phyloP scores from a whole-genome alignment of 2,797 vertebrate species.

The Petrocephalus sullivani region DNA sequence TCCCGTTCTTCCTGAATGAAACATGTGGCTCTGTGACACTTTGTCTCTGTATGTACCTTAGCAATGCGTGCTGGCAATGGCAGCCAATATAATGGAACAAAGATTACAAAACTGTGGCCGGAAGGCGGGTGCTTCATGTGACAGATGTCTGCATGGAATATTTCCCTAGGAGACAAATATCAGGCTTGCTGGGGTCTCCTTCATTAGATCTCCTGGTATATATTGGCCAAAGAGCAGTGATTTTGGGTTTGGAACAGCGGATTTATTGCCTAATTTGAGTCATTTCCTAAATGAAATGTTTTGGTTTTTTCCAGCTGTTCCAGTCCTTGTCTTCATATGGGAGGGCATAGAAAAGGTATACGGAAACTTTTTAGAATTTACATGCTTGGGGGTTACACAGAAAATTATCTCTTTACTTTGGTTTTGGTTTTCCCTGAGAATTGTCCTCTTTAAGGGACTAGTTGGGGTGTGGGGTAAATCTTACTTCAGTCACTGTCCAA shows the following conservation, averaged over 20 bases:
- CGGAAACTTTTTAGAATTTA: not conserved
- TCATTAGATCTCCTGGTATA: not conserved
- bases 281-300: constrained; percentile 5
- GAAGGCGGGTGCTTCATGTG: not conserved
- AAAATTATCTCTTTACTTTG: not conserved
- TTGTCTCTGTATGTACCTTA: not conserved
- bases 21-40: not conserved
- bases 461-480: not conserved
- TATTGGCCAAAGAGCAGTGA: not conserved
- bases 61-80: not conserved
- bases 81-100: not conserved
- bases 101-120: not conserved
- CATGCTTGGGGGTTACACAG: not conserved
- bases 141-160: not conserved
- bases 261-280: not conserved
- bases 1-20: not conserved
- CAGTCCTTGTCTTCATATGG: not conserved
- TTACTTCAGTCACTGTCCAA: not conserved
- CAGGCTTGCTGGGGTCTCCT: not conserved
- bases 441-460: not conserved
- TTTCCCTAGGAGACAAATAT: not conserved
- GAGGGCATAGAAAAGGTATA: not conserved
- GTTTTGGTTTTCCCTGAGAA: not conserved
- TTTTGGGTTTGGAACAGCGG: not conserved
- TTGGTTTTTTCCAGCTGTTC: not conserved